Evolutionary conservation across 2,888 invertebrate genomes (phyloP).

Genomic region (Encarsia formosa): DNA sequence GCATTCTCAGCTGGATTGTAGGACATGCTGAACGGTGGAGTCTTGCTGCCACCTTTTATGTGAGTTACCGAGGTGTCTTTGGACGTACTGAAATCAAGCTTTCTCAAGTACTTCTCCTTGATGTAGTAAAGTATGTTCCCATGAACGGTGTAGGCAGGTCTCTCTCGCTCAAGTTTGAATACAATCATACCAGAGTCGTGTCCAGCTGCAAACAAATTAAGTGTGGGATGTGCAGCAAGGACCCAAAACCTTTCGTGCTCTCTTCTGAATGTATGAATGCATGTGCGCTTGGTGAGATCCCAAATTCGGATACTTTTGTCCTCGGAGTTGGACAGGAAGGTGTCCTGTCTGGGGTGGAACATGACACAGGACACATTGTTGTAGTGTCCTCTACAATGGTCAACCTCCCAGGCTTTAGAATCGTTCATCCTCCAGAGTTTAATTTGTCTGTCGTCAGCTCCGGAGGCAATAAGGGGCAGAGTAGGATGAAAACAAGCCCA

Average conservation of each 20-base stretch:
- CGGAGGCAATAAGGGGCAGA: slow-evolving; percentile 91
- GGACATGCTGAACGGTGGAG: slow-evolving; percentile 82
- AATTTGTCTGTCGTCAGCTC: slow-evolving; percentile 96
- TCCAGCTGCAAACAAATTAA: slow-evolving; percentile 98
- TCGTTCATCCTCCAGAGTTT: slow-evolving; percentile 99
- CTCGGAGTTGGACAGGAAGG: slow-evolving; percentile 95
- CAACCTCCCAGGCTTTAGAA: slow-evolving; percentile 98
- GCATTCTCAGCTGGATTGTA: slow-evolving; percentile 97
- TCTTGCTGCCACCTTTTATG: slow-evolving; percentile 75
- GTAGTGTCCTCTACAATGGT: slow-evolving; percentile 99
- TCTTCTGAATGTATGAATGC: slow-evolving; percentile 85
- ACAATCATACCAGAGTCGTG: slow-evolving; percentile 96
- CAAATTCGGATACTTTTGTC: slow-evolving; percentile 97
- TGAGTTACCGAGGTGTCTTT: slow-evolving; percentile 93
- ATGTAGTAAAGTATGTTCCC: slow-evolving; percentile 93
- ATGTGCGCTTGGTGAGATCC: slow-evolving; percentile 95
- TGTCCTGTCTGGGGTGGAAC: slow-evolving; percentile 95
- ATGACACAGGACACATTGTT: slow-evolving; percentile 97
- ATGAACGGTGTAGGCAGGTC: slow-evolving; percentile 93
- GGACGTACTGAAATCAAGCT: slow-evolving; percentile 87
- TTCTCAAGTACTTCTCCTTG: slow-evolving; percentile 86
- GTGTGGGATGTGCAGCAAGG: slow-evolving; percentile 85
- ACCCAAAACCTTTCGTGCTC: slow-evolving; percentile 99
- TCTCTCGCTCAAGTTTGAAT: slow-evolving; percentile 82
- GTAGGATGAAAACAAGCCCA: slow-evolving; percentile 97